Evolutionary conservation across 2,797 vertebrate species (phyloP).

Genomic region (Mus spretus): DNA sequence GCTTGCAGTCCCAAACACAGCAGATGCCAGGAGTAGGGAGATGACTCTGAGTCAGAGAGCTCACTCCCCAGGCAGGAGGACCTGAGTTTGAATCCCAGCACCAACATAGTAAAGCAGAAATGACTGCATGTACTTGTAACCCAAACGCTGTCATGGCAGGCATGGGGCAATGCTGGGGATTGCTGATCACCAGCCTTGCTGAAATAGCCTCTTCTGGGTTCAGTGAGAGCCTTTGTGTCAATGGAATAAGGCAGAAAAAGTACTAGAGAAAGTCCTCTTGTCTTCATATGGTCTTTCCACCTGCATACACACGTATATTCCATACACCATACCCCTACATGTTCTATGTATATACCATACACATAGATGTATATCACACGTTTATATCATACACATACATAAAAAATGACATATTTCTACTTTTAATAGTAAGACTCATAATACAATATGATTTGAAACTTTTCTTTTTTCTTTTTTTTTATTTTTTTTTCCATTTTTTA

Average conservation of each 20-base stretch:
- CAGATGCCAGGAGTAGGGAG: background rate
- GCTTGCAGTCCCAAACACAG: constrained; percentile 77
- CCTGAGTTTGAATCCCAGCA: background rate
- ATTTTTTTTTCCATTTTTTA: too few species aligned
- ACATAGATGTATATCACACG: background rate
- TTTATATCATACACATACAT: background rate
- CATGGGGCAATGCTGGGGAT: background rate
- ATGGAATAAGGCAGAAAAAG: background rate
- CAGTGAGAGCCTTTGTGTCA: background rate
- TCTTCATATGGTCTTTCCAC: too few species aligned
- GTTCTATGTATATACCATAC: background rate
- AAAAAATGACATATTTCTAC: constrained; percentile 68
- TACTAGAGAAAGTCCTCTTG: background rate
- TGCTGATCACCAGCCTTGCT: background rate
- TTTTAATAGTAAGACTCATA: constrained; percentile 80
- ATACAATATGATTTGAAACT: constrained; percentile 76
- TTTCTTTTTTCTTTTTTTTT: too few species aligned
- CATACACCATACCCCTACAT: background rate
- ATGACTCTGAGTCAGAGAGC: background rate
- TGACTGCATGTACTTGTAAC: background rate
- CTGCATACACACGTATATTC: background rate
- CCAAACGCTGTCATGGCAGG: background rate
- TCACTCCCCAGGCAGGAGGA: background rate
- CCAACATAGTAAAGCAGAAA: background rate
- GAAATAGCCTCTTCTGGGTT: background rate